These are phyloP conservation scores for Galeopterus variegatus DNA, from an alignment of 2,113 vertebrate genomes.

Conservation along the genomic window DNA sequence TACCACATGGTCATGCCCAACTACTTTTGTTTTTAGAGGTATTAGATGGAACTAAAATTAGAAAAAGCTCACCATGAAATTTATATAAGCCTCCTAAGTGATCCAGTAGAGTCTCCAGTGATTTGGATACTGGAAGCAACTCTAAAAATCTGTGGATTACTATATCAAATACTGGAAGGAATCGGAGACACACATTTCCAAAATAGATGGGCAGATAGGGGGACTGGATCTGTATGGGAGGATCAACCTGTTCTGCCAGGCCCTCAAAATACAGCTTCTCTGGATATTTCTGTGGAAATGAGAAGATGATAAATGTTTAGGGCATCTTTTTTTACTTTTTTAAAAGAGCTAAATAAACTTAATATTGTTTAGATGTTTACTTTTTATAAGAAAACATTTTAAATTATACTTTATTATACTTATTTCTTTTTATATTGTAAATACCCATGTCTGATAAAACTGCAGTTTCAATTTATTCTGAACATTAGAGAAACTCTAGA, in stretches of 20 bases:
- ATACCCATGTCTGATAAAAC: neutral
- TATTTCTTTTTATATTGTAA: neutral
- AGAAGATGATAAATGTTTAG: constrained; percentile 37
- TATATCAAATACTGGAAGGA: constrained; percentile 99
- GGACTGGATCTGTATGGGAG: constrained; percentile 96
- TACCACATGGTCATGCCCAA: neutral
- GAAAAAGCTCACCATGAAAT: constrained; percentile 95
- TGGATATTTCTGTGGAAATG: constrained; percentile 95
- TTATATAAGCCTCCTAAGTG: constrained; percentile 99
- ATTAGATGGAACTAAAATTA: constrained; percentile 30
- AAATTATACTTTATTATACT: neutral
- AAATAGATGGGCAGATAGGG: constrained; percentile 99
- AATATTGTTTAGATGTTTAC: neutral
- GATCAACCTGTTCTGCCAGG: constrained; percentile 97
- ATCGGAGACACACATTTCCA: constrained; percentile 98
- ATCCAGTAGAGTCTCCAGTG: constrained; percentile 97
- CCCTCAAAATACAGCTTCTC: constrained; percentile 99
- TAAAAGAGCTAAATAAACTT: neutral
- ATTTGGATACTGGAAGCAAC: constrained; percentile 98
- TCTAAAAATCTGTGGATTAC: constrained; percentile 99
- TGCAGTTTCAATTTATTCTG: neutral
- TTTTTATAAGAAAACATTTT: neutral
- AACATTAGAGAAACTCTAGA: neutral
- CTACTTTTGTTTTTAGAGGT: neutral
- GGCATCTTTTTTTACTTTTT: neutral